Base-by-base conservation (phyloP, 2,113 vertebrate species). In the Archocentrus centrarchus region DNA sequence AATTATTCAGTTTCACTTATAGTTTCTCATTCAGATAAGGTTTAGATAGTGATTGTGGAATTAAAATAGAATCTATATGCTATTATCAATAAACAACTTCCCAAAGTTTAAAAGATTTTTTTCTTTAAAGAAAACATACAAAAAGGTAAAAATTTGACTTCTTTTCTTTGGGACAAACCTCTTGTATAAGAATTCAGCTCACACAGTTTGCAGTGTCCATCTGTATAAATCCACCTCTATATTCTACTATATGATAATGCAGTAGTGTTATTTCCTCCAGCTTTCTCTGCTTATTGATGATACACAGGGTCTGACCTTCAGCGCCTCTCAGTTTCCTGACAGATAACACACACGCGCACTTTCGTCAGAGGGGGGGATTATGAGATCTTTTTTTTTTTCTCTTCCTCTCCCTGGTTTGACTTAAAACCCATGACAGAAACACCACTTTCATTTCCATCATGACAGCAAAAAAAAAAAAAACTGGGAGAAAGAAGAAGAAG, bases 231-330 rank as follows among this genome's bases (percentile, higher is more conserved):
- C 60, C 70, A 47, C 57, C 47, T 85, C 50, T 82, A 83, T 53
- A 73, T 18, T 80, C 41, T 50, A 79, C 59, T 73, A 59, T 75
- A 61, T 32, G 41, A 86, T 75, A 88, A 89, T 35, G 75, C 68
- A 75, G 85, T 61, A 61, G 82, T 85, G 85, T 86, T 76, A 55
- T 63, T 82, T 80, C 75, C 68, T 77, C 62, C 81, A 35, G 35
- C 73, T 58, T 59, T 70, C n/a, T 91, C 53, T 58, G 80, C 50
- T 70, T 86, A 88, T 83, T 86, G 81, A 68, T 76, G 63, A 83
- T 75, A 90, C 93, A 93, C 91, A 92, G 93, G 93, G 93, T 93
- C 93, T 91, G 93, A 93, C 81, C 91, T 93, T 92, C 81, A 66
- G 80, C 62, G 81, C 86, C 80, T 24, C 47, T 62, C 82, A 59